Percentiles rank a stretch among this genome's conserved stretches.
Conservation (phyloP, 2,888 invertebrate genomes). For the Strigamia crassipes region DNA sequence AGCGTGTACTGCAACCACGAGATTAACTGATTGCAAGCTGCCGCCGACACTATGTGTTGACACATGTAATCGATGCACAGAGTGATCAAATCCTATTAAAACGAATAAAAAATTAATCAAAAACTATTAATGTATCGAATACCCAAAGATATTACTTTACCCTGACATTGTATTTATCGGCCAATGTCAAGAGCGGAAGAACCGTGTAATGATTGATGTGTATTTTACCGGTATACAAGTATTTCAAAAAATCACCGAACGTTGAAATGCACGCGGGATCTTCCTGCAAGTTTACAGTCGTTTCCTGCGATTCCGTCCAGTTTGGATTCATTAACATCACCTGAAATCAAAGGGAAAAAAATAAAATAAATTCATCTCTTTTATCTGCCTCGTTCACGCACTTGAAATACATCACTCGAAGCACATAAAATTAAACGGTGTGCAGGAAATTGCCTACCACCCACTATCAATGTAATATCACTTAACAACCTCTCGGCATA, state of each 20-base stretch:
- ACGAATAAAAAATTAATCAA: slow-evolving; percentile 50
- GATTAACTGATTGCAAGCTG: slow-evolving; percentile 77
- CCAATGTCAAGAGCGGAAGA: slow-evolving; percentile 83
- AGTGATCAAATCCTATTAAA: slow-evolving; percentile 72
- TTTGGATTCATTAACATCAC: slow-evolving; percentile 94
- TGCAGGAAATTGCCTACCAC: slow-evolving; percentile 79
- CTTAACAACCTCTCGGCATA: slow-evolving; percentile 87
- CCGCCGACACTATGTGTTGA: slow-evolving; percentile 81
- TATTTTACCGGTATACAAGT: slow-evolving; percentile 89
- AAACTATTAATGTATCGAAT: slow-evolving; percentile 29
- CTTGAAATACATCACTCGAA: slow-evolving; percentile 93
- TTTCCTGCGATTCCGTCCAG: slow-evolving; percentile 89
- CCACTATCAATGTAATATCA: slow-evolving; percentile 83
- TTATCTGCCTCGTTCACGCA: slow-evolving; percentile 57
- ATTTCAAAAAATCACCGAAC: slow-evolving; percentile 86
- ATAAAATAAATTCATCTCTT: neutral
- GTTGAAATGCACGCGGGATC: slow-evolving; percentile 80
- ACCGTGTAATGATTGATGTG: slow-evolving; percentile 81
- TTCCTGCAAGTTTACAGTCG: slow-evolving; percentile 81
- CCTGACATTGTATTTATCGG: slow-evolving; percentile 93
- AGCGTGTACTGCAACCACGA: slow-evolving; percentile 91
- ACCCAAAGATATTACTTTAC: slow-evolving; percentile 59
- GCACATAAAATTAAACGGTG: slow-evolving; percentile 90
- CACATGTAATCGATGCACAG: slow-evolving; percentile 87
- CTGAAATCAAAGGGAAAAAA: slow-evolving; percentile 59